Evolutionary conservation across 2,888 invertebrate species (phyloP).

Genomic region (Syritta pipiens): DNA sequence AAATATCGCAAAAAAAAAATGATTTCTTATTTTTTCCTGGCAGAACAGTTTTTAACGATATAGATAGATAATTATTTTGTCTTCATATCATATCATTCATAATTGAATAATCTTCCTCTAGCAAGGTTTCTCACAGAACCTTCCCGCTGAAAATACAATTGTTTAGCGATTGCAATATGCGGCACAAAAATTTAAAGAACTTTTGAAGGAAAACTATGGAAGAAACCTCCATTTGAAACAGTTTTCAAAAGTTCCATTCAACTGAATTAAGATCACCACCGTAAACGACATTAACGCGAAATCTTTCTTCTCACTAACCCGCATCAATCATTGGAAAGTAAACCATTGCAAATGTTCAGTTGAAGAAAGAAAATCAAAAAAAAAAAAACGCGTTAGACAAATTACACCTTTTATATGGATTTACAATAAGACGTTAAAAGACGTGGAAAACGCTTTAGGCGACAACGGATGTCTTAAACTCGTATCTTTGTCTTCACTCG

Average conservation of each 20-base stretch:
- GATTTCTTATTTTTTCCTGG: no score
- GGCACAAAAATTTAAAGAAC: no score
- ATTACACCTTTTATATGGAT: conserved; percentile 4
- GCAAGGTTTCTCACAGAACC: no score
- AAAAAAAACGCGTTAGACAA: not conserved
- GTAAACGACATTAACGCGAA: not conserved
- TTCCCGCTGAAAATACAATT: no score
- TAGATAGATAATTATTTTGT: no score
- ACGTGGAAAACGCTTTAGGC: not conserved
- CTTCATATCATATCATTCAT: no score
- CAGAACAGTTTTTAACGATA: no score
- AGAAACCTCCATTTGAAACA: no score
- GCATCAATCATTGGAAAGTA: conserved; percentile 10
- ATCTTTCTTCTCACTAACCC: not conserved
- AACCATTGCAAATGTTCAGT: conserved; percentile 1
- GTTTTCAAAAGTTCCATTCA: not conserved
- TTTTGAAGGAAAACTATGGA: no score
- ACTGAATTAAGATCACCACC: not conserved
- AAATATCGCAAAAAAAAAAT: no score
- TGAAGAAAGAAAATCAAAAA: not conserved
- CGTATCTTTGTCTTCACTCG: not conserved
- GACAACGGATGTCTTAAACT: not conserved
- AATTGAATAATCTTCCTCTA: no score
- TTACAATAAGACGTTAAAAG: not conserved
- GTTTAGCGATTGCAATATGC: no score